Evolutionary conservation across 2,888 invertebrate genomes (phyloP).

Genomic region (Stegophylla sp.): DNA sequence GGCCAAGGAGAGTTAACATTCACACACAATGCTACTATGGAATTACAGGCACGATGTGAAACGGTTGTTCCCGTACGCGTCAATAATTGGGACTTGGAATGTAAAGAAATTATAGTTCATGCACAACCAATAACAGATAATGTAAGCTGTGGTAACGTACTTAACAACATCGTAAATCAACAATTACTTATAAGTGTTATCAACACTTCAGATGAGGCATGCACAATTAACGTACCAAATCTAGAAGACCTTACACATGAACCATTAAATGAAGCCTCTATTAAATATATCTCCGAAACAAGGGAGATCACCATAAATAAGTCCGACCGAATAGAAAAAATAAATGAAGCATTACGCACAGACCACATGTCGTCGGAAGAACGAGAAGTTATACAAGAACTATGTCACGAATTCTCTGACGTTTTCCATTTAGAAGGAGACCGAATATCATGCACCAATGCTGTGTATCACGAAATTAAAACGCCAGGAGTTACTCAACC

Average conservation of each 20-base stretch:
- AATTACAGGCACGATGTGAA: neutral
- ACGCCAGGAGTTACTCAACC: too few species aligned
- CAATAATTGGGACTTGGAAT: neutral
- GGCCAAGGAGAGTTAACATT: neutral
- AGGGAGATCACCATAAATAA: neutral
- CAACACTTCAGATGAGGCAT: neutral
- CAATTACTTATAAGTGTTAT: neutral
- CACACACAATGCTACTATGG: neutral
- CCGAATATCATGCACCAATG: neutral
- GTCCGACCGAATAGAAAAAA: neutral
- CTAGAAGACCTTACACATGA: neutral
- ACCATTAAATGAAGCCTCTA: neutral
- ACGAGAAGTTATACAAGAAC: neutral
- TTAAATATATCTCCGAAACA: neutral
- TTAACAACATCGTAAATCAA: neutral
- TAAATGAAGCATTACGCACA: neutral
- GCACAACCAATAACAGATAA: neutral
- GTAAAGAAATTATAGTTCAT: neutral
- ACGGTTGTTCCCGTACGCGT: neutral
- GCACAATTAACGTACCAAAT: neutral
- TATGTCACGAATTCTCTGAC: neutral
- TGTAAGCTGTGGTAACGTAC: neutral
- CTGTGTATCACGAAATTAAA: slow-evolving; percentile 26
- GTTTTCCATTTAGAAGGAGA: neutral
- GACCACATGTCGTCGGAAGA: neutral